Evolutionary conservation across 2,888 invertebrate species (phyloP).

Genomic region (Gonocerus acuteangulatus): DNA sequence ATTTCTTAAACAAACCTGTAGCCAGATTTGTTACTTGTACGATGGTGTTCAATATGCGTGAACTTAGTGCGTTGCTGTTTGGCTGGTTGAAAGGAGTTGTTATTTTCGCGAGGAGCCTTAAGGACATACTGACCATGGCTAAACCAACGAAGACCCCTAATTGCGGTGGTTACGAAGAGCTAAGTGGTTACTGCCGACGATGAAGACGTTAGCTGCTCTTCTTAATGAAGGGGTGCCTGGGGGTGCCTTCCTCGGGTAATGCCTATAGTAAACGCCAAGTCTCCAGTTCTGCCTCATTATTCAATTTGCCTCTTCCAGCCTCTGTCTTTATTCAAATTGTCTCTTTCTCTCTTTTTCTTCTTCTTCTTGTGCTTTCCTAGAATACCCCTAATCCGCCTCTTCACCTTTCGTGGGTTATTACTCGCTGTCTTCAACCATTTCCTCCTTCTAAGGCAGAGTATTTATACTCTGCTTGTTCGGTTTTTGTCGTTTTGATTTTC

Average conservation of each 20-base stretch:
- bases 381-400: background rate
- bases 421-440: no score
- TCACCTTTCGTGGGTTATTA: no score
- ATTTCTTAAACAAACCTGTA: no score
- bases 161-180: background rate
- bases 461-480: no score
- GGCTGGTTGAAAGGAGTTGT: no score
- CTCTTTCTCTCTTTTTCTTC: background rate
- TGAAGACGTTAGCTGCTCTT: background rate
- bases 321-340: background rate
- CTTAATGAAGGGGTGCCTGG: background rate
- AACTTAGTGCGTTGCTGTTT: no score
- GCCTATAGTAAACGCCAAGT: constrained; percentile 31
- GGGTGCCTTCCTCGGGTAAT: constrained; percentile 14
- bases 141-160: background rate
- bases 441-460: no score
- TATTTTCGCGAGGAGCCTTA: no score
- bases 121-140: no score
- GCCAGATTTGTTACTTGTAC: no score
- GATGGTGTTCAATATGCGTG: no score
- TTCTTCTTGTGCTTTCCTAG: background rate
- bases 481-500: no score
- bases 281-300: constrained; percentile 12
- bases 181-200: background rate
- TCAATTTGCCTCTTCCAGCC: constrained; percentile 15